phyloP scores from a whole-genome alignment of 2,113 vertebrate species.

The Zapus hudsonius region DNA sequence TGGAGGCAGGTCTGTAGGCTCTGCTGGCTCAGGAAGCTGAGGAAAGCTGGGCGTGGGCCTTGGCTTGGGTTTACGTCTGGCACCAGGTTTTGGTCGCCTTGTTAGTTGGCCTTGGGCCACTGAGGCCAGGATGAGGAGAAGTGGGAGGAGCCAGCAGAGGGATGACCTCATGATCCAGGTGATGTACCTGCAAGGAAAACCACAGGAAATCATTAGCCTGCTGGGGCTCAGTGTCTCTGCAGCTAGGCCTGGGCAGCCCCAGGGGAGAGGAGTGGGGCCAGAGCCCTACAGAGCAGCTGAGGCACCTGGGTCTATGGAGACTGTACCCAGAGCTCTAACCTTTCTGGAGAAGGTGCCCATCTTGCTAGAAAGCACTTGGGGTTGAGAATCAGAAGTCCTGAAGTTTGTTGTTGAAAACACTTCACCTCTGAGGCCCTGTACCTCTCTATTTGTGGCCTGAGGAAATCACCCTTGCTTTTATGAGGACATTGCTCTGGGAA shows the following conservation, averaged over 20 bases:
- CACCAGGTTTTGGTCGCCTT: constrained; percentile 71
- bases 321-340: neutral
- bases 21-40: constrained; percentile 85
- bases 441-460: neutral
- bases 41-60: constrained; percentile 81
- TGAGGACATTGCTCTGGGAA: neutral
- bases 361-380: neutral
- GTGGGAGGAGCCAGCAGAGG: constrained; percentile 86
- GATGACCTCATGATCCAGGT: constrained; percentile 91
- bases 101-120: constrained; percentile 83
- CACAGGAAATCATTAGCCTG: neutral
- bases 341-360: neutral
- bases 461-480: neutral
- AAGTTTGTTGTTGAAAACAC: neutral
- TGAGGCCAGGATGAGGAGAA: constrained; percentile 87
- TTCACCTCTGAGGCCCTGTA: neutral
- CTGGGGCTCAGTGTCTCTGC: neutral
- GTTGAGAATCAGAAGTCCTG: neutral
- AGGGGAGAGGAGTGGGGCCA: neutral
- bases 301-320: neutral
- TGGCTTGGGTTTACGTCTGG: constrained; percentile 75
- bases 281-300: neutral
- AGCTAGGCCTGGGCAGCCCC: neutral
- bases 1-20: constrained; percentile 95
- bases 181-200: constrained; percentile 71